Percentiles rank a stretch among this genome's conserved stretches.
phyloP scores from a whole-genome alignment of 2,888 invertebrate genomes.

The Suillia variegata region DNA sequence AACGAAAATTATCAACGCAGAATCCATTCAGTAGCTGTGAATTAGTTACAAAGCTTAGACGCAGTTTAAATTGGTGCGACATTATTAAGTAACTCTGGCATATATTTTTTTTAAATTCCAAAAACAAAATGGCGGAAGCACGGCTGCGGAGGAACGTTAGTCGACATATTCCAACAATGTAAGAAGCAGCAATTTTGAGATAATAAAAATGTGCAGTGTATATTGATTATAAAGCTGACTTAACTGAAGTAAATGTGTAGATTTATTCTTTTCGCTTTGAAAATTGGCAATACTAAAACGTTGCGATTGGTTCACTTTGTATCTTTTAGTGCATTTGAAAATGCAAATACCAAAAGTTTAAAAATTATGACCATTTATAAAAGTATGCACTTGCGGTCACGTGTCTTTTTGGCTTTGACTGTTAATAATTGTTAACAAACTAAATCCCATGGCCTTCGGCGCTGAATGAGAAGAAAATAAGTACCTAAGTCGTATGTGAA shows the following conservation, averaged over 20 bases:
- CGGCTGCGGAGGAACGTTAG: constrained; percentile 48
- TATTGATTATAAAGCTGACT: background rate
- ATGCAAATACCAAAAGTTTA: too few species aligned
- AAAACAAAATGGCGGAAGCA: constrained; percentile 44
- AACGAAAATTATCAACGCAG: background rate
- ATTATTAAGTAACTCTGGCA: background rate
- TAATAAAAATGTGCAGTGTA: background rate
- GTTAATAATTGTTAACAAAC: too few species aligned
- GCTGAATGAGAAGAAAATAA: too few species aligned
- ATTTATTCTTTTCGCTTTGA: too few species aligned
- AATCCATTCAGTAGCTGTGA: background rate
- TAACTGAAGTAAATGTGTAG: background rate
- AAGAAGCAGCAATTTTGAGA: constrained; percentile 28
- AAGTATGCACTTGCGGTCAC: too few species aligned
- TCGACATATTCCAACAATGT: constrained; percentile 47
- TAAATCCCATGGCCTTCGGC: too few species aligned
- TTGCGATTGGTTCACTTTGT: too few species aligned
- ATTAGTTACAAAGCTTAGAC: background rate
- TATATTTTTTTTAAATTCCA: background rate
- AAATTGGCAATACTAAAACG: too few species aligned
- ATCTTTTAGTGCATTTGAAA: too few species aligned
- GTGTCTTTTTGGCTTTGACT: too few species aligned
- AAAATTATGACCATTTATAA: too few species aligned
- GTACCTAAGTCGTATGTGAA: too few species aligned
- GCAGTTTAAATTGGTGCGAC: background rate